Evolutionary conservation across 2,797 vertebrate species (phyloP), one percentile per base, ranked within the genome.

Genomic region (Pagetopsis macropterus): DNA sequence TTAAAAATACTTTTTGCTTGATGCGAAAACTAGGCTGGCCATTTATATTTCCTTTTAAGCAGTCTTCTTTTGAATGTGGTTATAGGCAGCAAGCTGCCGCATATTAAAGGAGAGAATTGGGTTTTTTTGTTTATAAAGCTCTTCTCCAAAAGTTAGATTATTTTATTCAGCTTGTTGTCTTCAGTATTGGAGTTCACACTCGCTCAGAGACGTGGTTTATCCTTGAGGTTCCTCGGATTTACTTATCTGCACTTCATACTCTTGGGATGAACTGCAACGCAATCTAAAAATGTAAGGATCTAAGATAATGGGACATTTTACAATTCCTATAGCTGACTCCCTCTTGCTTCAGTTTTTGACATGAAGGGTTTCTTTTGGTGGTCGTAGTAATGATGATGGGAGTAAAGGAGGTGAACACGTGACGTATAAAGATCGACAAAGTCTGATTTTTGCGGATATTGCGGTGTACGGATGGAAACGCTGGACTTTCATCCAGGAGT

Each of bases 101-200:
- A 21, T 62, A 2, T 66, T 23, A 1, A 0, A 19, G 9, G n/a
- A 9, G 46, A 64, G 45, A 43, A 23, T 45, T 65, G n/a, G 12
- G 51, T 62, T 43, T 3, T 3, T 43, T 3, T 46, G 6, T 73
- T 59, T 33, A 23, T 52, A 46, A 58, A 33, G 48, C 41, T 49
- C 7, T 21, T 43, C 15, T 75, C 33, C n/a, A 17, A 21, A 75
- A 23, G 23, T 57, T 43, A 37, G 9, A 0, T 27, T 19, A 27
- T 74, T 15, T 65, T 16, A 50, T 31, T 43, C 45, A 55, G n/a
- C 66, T 61, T 59, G 70, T 21, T 58, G 45, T 40, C 58, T 73
- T 54, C 65, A 66, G 61, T 19, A 21, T 21, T 70, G 46, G 9
- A 61, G 56, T 62, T 50, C 48, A 48, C 60, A n/a, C 2, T 52